Evolutionary conservation across 1,140 invertebrate species (phyloP).

Genomic region (Pogonus chalceus): DNA sequence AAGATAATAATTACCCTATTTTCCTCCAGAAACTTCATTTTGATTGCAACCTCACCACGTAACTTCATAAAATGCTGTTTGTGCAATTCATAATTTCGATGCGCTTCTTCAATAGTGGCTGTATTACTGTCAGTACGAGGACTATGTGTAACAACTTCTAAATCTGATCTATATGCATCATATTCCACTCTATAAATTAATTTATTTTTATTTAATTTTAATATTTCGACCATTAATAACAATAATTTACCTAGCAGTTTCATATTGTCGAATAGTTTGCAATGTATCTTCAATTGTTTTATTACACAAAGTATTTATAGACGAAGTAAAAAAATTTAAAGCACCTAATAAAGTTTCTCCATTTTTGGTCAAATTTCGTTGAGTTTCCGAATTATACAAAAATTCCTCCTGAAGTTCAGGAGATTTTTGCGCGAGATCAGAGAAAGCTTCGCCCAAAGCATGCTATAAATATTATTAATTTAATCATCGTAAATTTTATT

Average conservation of each 20-base stretch:
- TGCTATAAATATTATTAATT: constrained; percentile 42
- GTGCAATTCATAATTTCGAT: constrained; percentile 72
- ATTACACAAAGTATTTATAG: constrained; percentile 88
- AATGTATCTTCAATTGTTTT: constrained; percentile 96
- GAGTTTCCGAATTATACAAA: constrained; percentile 89
- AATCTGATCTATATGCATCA: constrained; percentile 90
- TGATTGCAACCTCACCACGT: constrained; percentile 84
- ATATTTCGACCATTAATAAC: background rate
- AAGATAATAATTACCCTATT: constrained; percentile 73
- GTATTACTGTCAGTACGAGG: constrained; percentile 48
- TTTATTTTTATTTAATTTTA: constrained; percentile 2
- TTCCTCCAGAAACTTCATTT: constrained; percentile 92
- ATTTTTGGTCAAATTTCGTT: constrained; percentile 86
- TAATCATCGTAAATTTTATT: constrained; percentile 3
- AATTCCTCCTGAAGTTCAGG: constrained; percentile 93
- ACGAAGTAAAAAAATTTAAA: constrained; percentile 92
- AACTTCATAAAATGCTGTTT: constrained; percentile 86
- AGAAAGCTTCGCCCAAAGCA: constrained; percentile 79
- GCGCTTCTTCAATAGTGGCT: constrained; percentile 62
- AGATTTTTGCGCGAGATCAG: constrained; percentile 88
- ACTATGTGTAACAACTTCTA: constrained; percentile 64
- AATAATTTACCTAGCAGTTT: constrained; percentile 55
- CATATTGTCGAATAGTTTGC: constrained; percentile 85
- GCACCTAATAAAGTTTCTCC: constrained; percentile 85
- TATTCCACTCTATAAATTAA: constrained; percentile 73